Base-by-base conservation (phyloP, 1,140 invertebrate genomes). In the Drosophila persimilis region DNA sequence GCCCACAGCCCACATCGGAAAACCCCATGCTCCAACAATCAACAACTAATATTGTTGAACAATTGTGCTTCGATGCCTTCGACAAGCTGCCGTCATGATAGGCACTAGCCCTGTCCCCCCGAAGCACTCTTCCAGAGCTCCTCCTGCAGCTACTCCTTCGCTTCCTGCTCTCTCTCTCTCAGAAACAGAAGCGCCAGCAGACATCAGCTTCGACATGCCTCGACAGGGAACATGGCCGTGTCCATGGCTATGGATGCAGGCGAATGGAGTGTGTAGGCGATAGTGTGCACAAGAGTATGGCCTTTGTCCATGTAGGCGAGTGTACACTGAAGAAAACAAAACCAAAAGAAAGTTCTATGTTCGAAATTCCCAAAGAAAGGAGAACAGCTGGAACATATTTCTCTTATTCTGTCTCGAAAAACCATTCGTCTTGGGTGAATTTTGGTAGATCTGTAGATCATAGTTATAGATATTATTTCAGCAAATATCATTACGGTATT, bases 1-100 rank as follows among this genome's bases (percentile, higher is more conserved):
- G 48, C 8, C 31, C 31, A 31, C 15, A 24, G 2, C 13, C 20
- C 53, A 44, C 17, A 56, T 24, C 31, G 15, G 53, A 29, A 56
- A 45, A 7, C 39, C 13, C 45, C 13, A 17, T 15, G 9, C 52
- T 50, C 43, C 43, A 52, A 61, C 20, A 61, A 53, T 73, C 69
- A 62, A 76, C 69, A 72, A 75, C 67, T 76, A 73, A 73, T 76
- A 76, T 76, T 73, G 73, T 76, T 66, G 53, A 76, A 73, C 52
- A 64, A 76, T 76, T 73, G 73, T 75, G 69, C 69, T 73, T 61
- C 56, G 57, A 76, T 76, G 73, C 61, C 69, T 76, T 67, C 73
- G 73, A 76, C 73, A 73, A 76, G 69, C 73, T 73, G 73, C 73
- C 67, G 69, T 76, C 73, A 75, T 76, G 73, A 73, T 76, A 73